phyloP scores from a whole-genome alignment of 2,888 invertebrate species.

The Eupithecia inturbata region DNA sequence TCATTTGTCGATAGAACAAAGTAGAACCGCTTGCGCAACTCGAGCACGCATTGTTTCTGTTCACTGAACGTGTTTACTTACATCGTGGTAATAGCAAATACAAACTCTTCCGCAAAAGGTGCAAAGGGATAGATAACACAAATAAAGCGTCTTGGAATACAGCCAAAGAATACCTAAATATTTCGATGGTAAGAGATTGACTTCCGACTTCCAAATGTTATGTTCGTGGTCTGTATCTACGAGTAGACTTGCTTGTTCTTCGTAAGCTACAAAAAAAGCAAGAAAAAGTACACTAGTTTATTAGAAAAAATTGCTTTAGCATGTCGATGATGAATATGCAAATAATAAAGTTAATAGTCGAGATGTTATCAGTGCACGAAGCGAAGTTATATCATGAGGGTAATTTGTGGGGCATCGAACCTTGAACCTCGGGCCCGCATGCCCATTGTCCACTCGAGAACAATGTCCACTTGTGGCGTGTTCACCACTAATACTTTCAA shows the following conservation, averaged over 20 bases:
- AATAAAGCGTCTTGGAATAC: constrained; percentile 15
- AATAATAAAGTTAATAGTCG: constrained; percentile 62
- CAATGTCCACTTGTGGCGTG: constrained; percentile 63
- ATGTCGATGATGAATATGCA: constrained; percentile 47
- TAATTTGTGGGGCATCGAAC: constrained; percentile 72
- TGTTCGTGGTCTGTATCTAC: neutral
- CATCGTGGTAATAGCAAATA: constrained; percentile 48
- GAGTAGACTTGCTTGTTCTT: neutral
- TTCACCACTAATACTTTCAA: constrained; percentile 44
- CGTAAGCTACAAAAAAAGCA: neutral
- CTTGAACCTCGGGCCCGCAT: constrained; percentile 69
- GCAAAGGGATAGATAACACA: constrained; percentile 31
- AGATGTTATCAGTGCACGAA: constrained; percentile 66
- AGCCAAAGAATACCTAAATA: constrained; percentile 1
- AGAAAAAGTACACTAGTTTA: constrained; percentile 19
- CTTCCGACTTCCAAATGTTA: neutral
- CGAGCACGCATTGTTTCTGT: constrained; percentile 53
- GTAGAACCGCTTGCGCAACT: constrained; percentile 62
- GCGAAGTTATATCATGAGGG: constrained; percentile 66
- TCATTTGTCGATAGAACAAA: constrained; percentile 44
- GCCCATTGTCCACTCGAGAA: constrained; percentile 66
- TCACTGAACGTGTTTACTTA: constrained; percentile 50
- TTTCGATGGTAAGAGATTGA: neutral
- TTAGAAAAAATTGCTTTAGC: constrained; percentile 34
- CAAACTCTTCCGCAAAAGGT: constrained; percentile 36